These are phyloP conservation scores for Astropecten irregularis DNA, from an alignment of 53 echinoderm and acorn worm genomes.

Conservation along the genomic window DNA sequence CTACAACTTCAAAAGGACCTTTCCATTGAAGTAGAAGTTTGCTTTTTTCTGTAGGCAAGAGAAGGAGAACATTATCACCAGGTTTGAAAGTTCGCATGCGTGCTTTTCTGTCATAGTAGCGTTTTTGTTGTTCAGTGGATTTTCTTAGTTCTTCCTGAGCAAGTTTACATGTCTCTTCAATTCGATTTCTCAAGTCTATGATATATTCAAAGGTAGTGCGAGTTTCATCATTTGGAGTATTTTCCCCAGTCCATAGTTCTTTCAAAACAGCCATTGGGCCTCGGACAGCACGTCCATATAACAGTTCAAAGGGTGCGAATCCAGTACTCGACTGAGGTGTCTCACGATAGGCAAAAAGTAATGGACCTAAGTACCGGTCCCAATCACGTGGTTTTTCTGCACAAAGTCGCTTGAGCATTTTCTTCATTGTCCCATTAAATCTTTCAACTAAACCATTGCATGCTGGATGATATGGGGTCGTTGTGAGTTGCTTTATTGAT, in stretches of 20 bases:
- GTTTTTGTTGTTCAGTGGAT: background rate
- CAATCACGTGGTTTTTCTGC: conserved; percentile 59
- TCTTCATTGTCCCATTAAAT: conserved; percentile 58
- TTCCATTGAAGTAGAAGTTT: conserved; percentile 7
- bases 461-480: conserved; percentile 34
- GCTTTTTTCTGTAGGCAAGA: conserved; percentile 48
- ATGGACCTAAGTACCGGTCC: conserved; percentile 46
- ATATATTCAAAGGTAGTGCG: conserved; percentile 59
- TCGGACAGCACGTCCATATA: conserved; percentile 56
- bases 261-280: conserved; percentile 56
- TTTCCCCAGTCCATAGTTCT: conserved; percentile 48
- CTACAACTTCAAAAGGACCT: background rate
- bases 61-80: conserved; percentile 39
- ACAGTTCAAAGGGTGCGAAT: conserved; percentile 60
- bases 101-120: background rate
- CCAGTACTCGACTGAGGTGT: conserved; percentile 53
- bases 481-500: conserved; percentile 29
- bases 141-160: conserved; percentile 12
- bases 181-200: conserved; percentile 38
- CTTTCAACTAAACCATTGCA: conserved; percentile 50
- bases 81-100: conserved; percentile 5
- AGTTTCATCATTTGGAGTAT: background rate
- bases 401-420: conserved; percentile 51
- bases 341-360: conserved; percentile 58
- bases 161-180: conserved; percentile 57